Evolutionary conservation across 2,888 invertebrate species (phyloP).

Genomic region (Zele albiditarsus): DNA sequence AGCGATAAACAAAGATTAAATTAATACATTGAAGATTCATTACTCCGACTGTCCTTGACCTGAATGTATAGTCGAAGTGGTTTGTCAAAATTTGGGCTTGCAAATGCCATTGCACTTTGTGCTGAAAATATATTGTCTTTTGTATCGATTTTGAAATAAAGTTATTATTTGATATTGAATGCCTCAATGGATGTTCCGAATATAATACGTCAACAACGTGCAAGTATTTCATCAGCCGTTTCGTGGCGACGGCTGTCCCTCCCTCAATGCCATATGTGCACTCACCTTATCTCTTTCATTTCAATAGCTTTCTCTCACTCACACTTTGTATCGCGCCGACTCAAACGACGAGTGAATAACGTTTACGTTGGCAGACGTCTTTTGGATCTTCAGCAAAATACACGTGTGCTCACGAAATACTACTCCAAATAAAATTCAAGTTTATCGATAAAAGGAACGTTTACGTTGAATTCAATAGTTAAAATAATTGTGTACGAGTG

Average conservation of each 20-base stretch:
- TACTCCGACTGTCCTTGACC: no score
- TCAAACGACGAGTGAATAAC: constrained; percentile 1
- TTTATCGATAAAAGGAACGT: not conserved
- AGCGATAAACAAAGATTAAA: no score
- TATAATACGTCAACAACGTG: not conserved
- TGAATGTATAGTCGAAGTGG: no score
- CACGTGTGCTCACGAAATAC: not conserved
- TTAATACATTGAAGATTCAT: no score
- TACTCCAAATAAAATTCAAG: not conserved
- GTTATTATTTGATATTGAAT: no score
- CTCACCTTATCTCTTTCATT: not conserved
- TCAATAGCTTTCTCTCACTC: constrained; percentile 13
- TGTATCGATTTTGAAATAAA: no score
- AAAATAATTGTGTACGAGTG: no score
- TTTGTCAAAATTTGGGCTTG: no score
- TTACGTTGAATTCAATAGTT: not conserved
- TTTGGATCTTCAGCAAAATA: not conserved
- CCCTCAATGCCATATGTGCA: not conserved
- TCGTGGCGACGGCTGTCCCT: not conserved
- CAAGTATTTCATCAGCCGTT: constrained; percentile 34
- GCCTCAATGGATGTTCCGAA: not conserved
- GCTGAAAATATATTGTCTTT: no score
- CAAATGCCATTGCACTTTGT: no score
- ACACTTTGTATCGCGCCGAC: constrained; percentile 13
- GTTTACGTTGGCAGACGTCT: constrained; percentile 7